Percentiles rank a stretch among this genome's conserved stretches.
These are phyloP conservation scores for Oncorhynchus mykiss DNA, from an alignment of 2,113 vertebrate species.

Conservation along the genomic window DNA sequence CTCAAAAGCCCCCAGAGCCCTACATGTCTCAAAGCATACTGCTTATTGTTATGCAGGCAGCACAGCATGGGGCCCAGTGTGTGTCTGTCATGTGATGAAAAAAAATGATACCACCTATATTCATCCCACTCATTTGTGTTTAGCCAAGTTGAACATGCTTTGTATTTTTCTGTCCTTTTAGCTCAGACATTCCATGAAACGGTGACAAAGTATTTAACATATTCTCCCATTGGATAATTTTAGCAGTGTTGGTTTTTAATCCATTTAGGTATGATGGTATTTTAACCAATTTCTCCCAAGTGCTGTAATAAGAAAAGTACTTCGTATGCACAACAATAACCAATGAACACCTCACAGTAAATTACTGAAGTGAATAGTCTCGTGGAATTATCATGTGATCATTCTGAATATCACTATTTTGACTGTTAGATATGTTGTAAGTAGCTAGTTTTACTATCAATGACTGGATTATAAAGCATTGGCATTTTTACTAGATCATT, in stretches of 20 bases:
- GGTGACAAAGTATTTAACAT: not conserved
- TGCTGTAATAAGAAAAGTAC: too few species aligned
- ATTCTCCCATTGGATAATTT: too few species aligned
- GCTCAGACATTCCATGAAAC: too few species aligned
- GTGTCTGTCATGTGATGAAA: not conserved
- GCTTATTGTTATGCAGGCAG: not conserved
- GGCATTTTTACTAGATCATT: slow-evolving; percentile 28
- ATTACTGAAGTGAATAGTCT: too few species aligned
- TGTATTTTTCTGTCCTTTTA: slow-evolving; percentile 8
- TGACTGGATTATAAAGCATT: not conserved
- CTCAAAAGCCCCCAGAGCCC: slow-evolving; percentile 5
- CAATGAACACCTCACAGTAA: not conserved
- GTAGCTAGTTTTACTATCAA: not conserved
- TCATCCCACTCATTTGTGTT: too few species aligned
- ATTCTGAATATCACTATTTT: not conserved
- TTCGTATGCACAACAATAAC: not conserved
- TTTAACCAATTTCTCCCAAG: too few species aligned
- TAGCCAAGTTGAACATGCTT: slow-evolving; percentile 8
- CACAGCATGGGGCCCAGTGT: not conserved
- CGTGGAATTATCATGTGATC: not conserved
- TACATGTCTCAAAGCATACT: not conserved
- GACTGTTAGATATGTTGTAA: not conserved
- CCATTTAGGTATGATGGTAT: too few species aligned
- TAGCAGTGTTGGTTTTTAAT: slow-evolving; percentile 2
- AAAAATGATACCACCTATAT: not conserved